Evolutionary conservation across 2,113 vertebrate genomes (phyloP), one percentile per base, ranked within the genome.

Genomic region (Spea multiplicata): DNA sequence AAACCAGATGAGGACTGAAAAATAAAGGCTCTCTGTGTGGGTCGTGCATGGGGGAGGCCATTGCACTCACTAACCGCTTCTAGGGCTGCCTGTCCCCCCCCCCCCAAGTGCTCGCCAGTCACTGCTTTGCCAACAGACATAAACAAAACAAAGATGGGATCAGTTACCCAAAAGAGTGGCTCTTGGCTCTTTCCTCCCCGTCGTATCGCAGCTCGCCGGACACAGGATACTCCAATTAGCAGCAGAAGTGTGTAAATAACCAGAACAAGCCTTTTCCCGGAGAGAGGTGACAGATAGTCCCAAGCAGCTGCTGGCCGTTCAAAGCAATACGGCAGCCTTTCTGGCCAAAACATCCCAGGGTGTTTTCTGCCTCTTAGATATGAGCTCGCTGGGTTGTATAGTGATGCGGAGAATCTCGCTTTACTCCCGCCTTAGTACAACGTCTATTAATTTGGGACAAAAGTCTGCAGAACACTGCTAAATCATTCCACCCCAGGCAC

Each of bases 131-230:
- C 84, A 85, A 81, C 84, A 82, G 52, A 78, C 70, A 67, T 75
- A 81, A 81, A 81, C 73, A 83, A 78, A 17, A 79, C 8, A 67
- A 45, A 71, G 59, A 76, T 73, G 76, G 84, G 83, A 81, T 86
- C 87, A 84, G 78, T 85, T 88, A 82, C 82, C 79, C 83, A 75
- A 78, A 82, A 83, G 77, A 66, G 67, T 85, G 86, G 83, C 82
- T 57, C 80, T 81, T 30, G 53, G 82, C 82, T 88, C 84, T 13
- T 53, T 55, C 69, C 64, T 62, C 65, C 65, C 69, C 71, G 44
- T 80, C 71, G 61, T 71, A 30, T 86, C 76, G 70, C 73, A 77
- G 82, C 75, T 70, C 76, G 80, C 45, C 81, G 76, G 82, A 87
- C 83, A 75, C 65, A 81, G 81, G 72, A 82, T 78, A 78, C 83